Conservation (phyloP, 2,113 vertebrate species). For the Rhinolophus sinicus region DNA sequence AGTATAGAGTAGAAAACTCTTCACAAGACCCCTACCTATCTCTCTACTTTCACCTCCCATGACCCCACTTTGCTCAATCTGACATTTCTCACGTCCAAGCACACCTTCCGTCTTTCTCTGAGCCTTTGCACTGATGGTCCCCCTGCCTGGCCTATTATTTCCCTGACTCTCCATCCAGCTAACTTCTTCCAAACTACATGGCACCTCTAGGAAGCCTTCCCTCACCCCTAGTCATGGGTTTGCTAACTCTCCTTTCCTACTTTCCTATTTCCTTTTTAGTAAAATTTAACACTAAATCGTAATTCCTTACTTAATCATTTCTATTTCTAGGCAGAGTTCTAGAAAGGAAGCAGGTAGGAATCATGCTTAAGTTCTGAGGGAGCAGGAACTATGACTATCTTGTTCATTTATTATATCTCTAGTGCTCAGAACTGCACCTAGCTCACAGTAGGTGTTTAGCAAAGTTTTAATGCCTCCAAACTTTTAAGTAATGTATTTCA, state of each 20-base stretch:
- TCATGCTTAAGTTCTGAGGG: not conserved
- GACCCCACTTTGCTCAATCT: not conserved
- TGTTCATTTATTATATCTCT: not conserved
- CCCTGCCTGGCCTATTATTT: not conserved
- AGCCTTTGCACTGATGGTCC: not conserved
- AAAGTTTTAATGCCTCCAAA: not conserved
- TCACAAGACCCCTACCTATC: not conserved
- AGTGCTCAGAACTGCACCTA: not conserved
- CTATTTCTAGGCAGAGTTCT: not conserved
- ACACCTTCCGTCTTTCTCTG: not conserved
- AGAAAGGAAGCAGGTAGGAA: not conserved
- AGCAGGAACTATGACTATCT: not conserved
- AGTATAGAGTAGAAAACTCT: not conserved
- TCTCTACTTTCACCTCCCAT: not conserved
- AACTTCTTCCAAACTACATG: not conserved
- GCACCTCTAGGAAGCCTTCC: not conserved
- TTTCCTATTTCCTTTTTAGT: not conserved
- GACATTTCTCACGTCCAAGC: not conserved
- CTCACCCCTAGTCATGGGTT: not conserved
- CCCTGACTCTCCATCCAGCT: not conserved
- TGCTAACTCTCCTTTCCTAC: not conserved
- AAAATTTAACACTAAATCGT: not conserved
- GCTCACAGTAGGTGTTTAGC: not conserved
- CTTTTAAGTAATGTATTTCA: not conserved
- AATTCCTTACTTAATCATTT: slow-evolving; percentile 5